Evolutionary conservation across 2,113 vertebrate genomes (phyloP).

Genomic region (zebrafish (Danio rerio)): GRCz12tu NC_133184.1:48533001-48533500

Average conservation of each 20-base stretch:
- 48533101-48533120: slow-evolving; percentile 9
- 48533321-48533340: slow-evolving; percentile 1
- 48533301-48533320: neutral
- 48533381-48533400: neutral
- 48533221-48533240: neutral
- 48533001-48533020: slow-evolving; percentile 9
- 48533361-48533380: slow-evolving; percentile 6
- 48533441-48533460: neutral
- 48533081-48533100: neutral
- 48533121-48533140: slow-evolving; percentile 4
- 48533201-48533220: slow-evolving; percentile 6
- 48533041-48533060: neutral
- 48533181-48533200: neutral
- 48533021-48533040: neutral
- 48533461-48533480: slow-evolving; percentile 39
- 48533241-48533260: neutral
- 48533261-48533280: slow-evolving; percentile 18
- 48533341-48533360: slow-evolving; percentile 30
- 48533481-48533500: neutral
- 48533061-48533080: neutral
- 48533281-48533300: neutral
- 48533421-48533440: neutral
- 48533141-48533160: neutral
- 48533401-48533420: slow-evolving; percentile 26
- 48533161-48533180: neutral